Evolutionary conservation across 2,888 invertebrate genomes (phyloP).

Genomic region (Pseudococcus longispinus): DNA sequence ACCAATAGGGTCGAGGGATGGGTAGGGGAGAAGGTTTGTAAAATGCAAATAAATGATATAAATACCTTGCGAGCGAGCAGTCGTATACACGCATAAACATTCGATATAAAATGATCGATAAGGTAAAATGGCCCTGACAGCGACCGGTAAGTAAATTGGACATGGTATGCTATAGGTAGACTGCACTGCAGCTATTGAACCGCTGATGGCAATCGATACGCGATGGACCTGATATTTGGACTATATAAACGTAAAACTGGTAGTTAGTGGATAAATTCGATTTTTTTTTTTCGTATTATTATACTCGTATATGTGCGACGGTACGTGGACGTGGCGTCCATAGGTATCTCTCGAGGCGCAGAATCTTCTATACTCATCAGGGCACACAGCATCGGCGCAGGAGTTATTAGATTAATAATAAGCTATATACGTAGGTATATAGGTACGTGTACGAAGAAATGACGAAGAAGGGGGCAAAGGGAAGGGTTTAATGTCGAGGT

Average conservation of each 20-base stretch:
- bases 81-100: neutral
- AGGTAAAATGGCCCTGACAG: conserved; percentile 28
- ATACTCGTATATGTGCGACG: neutral
- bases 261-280: conserved; percentile 35
- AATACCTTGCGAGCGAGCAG: neutral
- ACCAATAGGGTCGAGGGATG: neutral
- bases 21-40: neutral
- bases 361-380: neutral
- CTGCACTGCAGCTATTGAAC: neutral
- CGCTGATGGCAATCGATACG: conserved; percentile 37
- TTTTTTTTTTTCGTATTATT: conserved; percentile 13
- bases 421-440: neutral
- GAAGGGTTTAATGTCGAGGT: neutral
- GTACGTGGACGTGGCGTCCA: neutral
- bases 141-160: neutral
- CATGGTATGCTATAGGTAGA: neutral
- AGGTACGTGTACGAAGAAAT: neutral
- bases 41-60: conserved; percentile 23
- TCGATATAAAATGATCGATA: conserved; percentile 24
- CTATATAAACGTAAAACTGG: conserved; percentile 36
- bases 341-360: neutral
- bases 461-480: neutral
- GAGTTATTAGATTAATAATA: conserved; percentile 33
- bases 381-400: too few species aligned
- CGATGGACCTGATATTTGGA: conserved; percentile 28